Base-by-base conservation (phyloP, 2,797 vertebrate genomes). In the Dermochelys coriacea region DNA sequence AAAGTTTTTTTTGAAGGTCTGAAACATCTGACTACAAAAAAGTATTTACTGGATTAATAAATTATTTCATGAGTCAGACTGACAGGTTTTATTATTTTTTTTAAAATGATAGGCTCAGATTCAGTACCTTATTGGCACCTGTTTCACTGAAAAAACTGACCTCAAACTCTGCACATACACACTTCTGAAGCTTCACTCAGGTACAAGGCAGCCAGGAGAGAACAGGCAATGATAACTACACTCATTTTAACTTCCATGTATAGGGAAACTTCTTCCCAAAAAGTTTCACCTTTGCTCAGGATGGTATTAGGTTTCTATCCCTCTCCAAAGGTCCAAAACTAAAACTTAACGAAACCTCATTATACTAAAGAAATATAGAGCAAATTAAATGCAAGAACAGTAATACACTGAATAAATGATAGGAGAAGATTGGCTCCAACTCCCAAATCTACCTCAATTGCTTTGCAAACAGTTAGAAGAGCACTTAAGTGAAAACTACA, bases 401-500 rank as follows among this genome's bases (percentile, higher is more conserved):
- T 47, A 47, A 25, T 29, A 75, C 12, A 75, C 6, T 6, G 6
- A 75, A 86, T 21, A 88, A 94, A 87, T 83, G 59, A 71, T 93
- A 78, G 41, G 7, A 51, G 89, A 1, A 86, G 41, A 45, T 29
- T 85, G 29, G 25, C 31, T 91, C 37, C 45, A 90, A 82, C 54
- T 78, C 21, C 90, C 55, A 80, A n/a, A 55, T 84, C 52, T 64
- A 93, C n/a, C 93, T 85, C 81, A 94, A 59, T 18, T 89, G 23
- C 81, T 83, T 94, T 93, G 79, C 31, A 93, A 81, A 59, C 91
- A 87, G 89, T 61, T 7, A 14, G 87, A 90, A 87, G 78, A 83
- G 45, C 84, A 96, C 12, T 14, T 75, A 8, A 29, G 41, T 75
- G 45, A 47, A 45, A 77, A 25, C 64, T 19, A 68, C 61, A 10